These are phyloP conservation scores for Morelia viridis DNA, from an alignment of 2,797 vertebrate species.

Conservation along the genomic window DNA sequence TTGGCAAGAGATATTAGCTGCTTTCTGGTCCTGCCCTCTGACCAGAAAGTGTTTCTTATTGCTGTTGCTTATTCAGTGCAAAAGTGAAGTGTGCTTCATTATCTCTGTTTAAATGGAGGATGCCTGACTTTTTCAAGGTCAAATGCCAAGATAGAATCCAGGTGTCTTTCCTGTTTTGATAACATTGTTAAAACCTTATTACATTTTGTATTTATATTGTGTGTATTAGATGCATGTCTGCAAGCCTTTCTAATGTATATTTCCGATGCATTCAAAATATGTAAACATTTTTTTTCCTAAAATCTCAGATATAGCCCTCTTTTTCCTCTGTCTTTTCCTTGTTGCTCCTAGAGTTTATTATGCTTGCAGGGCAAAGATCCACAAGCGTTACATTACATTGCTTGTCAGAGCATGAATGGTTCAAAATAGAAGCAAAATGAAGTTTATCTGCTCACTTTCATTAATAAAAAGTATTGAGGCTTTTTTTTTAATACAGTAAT, in stretches of 20 bases:
- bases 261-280: background rate
- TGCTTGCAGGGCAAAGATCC: background rate
- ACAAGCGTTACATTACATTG: too few relatives aligned
- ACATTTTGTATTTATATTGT: background rate
- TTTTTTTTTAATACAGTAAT: background rate
- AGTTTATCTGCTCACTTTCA: background rate
- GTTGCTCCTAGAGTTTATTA: background rate
- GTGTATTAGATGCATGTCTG: background rate
- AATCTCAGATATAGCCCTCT: background rate
- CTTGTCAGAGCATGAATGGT: background rate
- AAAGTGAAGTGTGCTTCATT: background rate
- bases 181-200: background rate
- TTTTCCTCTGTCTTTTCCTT: background rate
- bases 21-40: background rate
- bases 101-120: background rate
- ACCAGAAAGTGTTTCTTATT: background rate
- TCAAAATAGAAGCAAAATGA: background rate
- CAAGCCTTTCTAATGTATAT: background rate
- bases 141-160: background rate
- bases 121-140: background rate
- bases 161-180: background rate
- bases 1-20: conserved; percentile 2
- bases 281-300: background rate
- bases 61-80: conserved; percentile 1
- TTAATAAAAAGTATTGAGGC: background rate